Conservation (phyloP, 2,888 invertebrate species). For the Deilephila porcellus region DNA sequence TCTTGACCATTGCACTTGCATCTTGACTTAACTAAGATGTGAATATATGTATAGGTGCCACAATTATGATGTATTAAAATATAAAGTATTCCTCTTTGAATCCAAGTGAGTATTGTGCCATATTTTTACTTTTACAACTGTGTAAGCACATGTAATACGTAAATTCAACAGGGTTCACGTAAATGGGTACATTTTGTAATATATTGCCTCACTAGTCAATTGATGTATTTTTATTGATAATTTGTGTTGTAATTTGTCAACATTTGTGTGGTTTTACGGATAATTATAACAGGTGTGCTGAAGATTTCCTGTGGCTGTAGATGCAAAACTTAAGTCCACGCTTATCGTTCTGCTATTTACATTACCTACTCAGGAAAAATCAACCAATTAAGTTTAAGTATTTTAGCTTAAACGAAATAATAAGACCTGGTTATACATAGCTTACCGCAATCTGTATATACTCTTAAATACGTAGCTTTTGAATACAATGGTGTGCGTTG, state of each 20-base stretch:
- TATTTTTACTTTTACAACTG: conserved; percentile 24
- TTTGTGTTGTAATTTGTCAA: conserved; percentile 45
- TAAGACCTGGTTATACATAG: too few species aligned
- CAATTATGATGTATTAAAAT: not conserved
- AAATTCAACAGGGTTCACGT: conserved; percentile 47
- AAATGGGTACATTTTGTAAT: conserved; percentile 43
- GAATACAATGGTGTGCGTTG: too few species aligned
- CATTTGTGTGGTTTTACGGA: conserved; percentile 6
- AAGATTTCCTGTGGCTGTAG: not conserved
- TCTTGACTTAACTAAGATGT: not conserved
- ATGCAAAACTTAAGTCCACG: too few species aligned
- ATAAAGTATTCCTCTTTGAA: conserved; percentile 22
- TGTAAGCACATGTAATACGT: conserved; percentile 18
- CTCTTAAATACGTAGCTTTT: too few species aligned
- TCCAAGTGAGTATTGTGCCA: conserved; percentile 29
- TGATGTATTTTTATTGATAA: conserved; percentile 42
- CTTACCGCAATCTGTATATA: too few species aligned
- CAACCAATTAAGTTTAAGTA: too few species aligned
- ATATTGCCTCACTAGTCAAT: conserved; percentile 67
- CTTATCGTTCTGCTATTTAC: too few species aligned
- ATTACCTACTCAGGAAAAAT: too few species aligned
- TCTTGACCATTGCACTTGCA: not conserved
- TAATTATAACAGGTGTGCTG: not conserved
- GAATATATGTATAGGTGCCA: not conserved
- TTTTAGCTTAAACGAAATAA: too few species aligned